Conservation (phyloP, 2,888 invertebrate genomes). For the Drosophila pseudotakahashii region DNA sequence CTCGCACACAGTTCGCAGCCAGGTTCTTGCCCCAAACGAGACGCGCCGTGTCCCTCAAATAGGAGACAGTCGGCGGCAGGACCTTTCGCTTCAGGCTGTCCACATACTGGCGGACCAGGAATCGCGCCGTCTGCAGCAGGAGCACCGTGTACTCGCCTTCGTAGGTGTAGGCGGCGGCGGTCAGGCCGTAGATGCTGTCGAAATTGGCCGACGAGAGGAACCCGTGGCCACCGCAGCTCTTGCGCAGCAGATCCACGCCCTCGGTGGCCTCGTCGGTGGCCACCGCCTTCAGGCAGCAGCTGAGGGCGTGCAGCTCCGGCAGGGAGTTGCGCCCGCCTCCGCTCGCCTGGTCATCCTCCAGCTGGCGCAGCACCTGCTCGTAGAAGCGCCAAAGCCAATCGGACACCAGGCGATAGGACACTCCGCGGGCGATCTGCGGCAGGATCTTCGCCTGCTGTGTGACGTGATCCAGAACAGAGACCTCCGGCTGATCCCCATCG, state of each 20-base stretch:
- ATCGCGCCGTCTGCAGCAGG: conserved; percentile 93
- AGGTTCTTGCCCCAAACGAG: conserved; percentile 60
- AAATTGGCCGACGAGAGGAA: conserved; percentile 94
- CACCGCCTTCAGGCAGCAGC: conserved; percentile 95
- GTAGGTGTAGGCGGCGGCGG: conserved; percentile 95
- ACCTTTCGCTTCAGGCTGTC: conserved; percentile 86
- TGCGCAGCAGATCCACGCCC: conserved; percentile 93
- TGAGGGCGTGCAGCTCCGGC: conserved; percentile 93
- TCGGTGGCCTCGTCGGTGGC: conserved; percentile 89
- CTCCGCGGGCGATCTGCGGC: conserved; percentile 91
- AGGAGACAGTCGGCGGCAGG: conserved; percentile 88
- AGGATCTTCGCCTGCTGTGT: conserved; percentile 97
- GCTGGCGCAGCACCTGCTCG: conserved; percentile 90
- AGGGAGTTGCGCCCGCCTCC: conserved; percentile 79
- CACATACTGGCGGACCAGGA: conserved; percentile 91
- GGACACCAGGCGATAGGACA: conserved; percentile 91
- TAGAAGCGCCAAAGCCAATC: conserved; percentile 93
- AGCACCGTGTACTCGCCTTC: conserved; percentile 98
- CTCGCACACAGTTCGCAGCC: conserved; percentile 79
- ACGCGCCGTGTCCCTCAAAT: conserved; percentile 84
- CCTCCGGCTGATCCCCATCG: conserved; percentile 88
- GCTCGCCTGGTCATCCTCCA: conserved; percentile 87
- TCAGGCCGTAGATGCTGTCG: conserved; percentile 91
- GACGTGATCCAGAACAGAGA: conserved; percentile 95
- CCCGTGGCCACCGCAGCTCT: conserved; percentile 97